Conservation (phyloP, 2,888 invertebrate genomes). For the Mythimna loreyi region DNA sequence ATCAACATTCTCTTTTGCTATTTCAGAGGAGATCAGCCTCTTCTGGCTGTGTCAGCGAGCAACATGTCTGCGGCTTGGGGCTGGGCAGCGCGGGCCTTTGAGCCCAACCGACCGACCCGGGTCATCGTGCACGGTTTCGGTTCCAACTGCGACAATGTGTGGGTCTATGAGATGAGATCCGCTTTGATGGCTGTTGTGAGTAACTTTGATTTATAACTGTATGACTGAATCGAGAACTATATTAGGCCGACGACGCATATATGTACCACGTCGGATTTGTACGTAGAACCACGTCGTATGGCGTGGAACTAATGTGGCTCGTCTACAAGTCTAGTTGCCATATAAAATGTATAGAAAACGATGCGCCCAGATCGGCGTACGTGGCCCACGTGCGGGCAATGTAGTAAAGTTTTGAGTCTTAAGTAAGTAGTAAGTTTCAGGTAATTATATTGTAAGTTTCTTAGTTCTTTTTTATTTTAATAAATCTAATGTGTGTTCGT, state of each 20-base stretch:
- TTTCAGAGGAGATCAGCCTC: constrained; percentile 91
- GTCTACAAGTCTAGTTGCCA: too few species aligned
- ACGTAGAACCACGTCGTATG: too few species aligned
- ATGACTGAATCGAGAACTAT: neutral
- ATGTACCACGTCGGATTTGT: too few species aligned
- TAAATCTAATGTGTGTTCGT: too few species aligned
- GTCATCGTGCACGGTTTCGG: constrained; percentile 98
- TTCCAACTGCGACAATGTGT: constrained; percentile 96
- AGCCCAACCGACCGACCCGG: constrained; percentile 92
- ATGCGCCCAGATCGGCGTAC: too few species aligned
- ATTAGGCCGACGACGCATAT: too few species aligned
- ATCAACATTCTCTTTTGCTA: neutral
- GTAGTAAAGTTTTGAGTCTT: too few species aligned
- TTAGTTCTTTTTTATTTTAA: too few species aligned
- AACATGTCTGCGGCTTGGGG: constrained; percentile 93
- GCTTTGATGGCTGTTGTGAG: constrained; percentile 97
- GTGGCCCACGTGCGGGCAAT: too few species aligned
- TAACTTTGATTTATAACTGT: constrained; percentile 2
- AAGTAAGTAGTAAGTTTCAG: too few species aligned
- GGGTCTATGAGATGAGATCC: constrained; percentile 98
- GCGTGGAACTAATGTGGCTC: too few species aligned
- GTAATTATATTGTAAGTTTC: neutral
- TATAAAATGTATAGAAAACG: too few species aligned
- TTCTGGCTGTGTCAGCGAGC: constrained; percentile 93
- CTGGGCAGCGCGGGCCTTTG: constrained; percentile 92